Conservation (phyloP, 2,888 invertebrate genomes). For the Dolichopus griseipennis region DNA sequence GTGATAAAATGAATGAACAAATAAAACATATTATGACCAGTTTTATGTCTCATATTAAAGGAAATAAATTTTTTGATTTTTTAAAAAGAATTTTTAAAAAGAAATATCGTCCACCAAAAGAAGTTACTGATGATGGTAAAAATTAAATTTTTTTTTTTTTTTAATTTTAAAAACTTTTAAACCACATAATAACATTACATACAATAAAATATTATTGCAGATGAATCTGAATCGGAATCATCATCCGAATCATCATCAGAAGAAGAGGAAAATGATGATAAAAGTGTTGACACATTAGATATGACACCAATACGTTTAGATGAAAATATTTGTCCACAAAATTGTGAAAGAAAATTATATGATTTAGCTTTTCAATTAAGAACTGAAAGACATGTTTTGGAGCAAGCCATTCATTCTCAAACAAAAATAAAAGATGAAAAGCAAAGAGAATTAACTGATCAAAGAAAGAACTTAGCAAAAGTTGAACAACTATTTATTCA, state of each 20-base stretch:
- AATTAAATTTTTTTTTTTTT: constrained; percentile 12
- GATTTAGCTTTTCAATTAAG: constrained; percentile 58
- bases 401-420: constrained; percentile 53
- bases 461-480: constrained; percentile 49
- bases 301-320: constrained; percentile 59
- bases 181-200: background rate
- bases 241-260: constrained; percentile 49
- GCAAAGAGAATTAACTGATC: constrained; percentile 52
- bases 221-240: constrained; percentile 44
- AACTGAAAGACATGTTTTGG: constrained; percentile 48
- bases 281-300: constrained; percentile 56
- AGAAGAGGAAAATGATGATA: constrained; percentile 50
- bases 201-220: constrained; percentile 27
- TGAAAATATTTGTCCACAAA: constrained; percentile 62
- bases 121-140: constrained; percentile 27
- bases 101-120: constrained; percentile 65
- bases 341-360: constrained; percentile 59
- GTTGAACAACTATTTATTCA: constrained; percentile 48
- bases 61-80: constrained; percentile 71
- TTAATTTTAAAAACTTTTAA: constrained; percentile 10
- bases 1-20: constrained; percentile 44
- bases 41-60: constrained; percentile 52
- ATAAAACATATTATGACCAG: constrained; percentile 46
- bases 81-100: constrained; percentile 73
- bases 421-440: constrained; percentile 50